phyloP scores from a whole-genome alignment of 2,888 invertebrate genomes.

The Lomographa bimaculata region DNA sequence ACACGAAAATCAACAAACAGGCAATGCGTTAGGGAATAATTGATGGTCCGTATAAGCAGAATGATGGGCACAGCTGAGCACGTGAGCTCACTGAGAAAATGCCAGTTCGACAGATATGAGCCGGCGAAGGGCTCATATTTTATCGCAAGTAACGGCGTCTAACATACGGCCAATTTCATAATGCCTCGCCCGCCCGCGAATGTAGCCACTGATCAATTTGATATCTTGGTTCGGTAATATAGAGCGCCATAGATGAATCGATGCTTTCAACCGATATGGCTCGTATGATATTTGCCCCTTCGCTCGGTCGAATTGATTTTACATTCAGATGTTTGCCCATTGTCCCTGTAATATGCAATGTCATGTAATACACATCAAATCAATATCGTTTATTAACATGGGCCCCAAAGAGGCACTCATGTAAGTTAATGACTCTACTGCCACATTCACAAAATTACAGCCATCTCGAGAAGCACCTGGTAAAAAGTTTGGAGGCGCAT shows the following conservation, averaged over 20 bases:
- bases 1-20: slow-evolving; percentile 18
- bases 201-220: slow-evolving; percentile 82
- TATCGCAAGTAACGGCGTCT: slow-evolving; percentile 81
- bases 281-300: slow-evolving; percentile 7
- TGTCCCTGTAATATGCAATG: no score
- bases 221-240: slow-evolving; percentile 79
- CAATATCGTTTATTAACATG: no score
- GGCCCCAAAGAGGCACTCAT: no score
- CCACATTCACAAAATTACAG: no score
- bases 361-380: no score
- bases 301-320: no score
- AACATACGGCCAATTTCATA: slow-evolving; percentile 84
- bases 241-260: slow-evolving; percentile 66
- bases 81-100: slow-evolving; percentile 63
- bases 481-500: no score
- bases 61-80: slow-evolving; percentile 56
- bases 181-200: slow-evolving; percentile 74
- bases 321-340: no score
- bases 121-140: slow-evolving; percentile 77
- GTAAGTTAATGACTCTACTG: no score
- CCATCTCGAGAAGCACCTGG: no score
- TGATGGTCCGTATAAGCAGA: slow-evolving; percentile 60
- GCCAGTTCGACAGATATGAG: slow-evolving; percentile 77
- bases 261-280: slow-evolving; percentile 34
- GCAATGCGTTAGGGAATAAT: slow-evolving; percentile 48